Evolutionary conservation across 2,797 vertebrate genomes (phyloP).

Genomic region (Trichosurus vulpecula): DNA sequence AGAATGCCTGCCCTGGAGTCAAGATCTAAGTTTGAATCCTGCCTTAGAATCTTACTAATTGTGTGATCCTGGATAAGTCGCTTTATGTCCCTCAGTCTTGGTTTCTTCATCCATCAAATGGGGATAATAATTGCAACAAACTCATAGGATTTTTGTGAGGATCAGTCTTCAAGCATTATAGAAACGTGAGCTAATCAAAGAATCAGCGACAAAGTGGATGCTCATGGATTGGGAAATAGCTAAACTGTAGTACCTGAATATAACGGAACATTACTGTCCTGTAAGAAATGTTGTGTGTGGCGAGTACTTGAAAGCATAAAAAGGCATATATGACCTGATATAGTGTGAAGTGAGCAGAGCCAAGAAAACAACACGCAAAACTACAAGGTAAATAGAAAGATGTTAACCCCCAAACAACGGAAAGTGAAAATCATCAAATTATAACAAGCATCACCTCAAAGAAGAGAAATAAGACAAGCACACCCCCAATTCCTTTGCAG

Average conservation of each 20-base stretch:
- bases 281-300: neutral
- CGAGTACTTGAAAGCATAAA: neutral
- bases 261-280: neutral
- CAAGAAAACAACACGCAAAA: neutral
- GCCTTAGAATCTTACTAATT: neutral
- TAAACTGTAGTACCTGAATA: neutral
- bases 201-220: neutral
- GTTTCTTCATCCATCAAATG: neutral
- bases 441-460: neutral
- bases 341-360: neutral
- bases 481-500: neutral
- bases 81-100: neutral
- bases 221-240: neutral
- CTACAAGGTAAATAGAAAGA: neutral
- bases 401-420: neutral
- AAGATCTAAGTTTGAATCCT: neutral
- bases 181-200: neutral
- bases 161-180: neutral
- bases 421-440: neutral
- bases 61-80: neutral
- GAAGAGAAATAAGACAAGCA: neutral
- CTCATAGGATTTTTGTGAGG: neutral
- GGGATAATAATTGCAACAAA: neutral
- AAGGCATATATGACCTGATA: neutral
- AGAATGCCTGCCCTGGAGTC: neutral